phyloP scores from a whole-genome alignment of 1,140 invertebrate species.

The Pogonus chalceus region DNA sequence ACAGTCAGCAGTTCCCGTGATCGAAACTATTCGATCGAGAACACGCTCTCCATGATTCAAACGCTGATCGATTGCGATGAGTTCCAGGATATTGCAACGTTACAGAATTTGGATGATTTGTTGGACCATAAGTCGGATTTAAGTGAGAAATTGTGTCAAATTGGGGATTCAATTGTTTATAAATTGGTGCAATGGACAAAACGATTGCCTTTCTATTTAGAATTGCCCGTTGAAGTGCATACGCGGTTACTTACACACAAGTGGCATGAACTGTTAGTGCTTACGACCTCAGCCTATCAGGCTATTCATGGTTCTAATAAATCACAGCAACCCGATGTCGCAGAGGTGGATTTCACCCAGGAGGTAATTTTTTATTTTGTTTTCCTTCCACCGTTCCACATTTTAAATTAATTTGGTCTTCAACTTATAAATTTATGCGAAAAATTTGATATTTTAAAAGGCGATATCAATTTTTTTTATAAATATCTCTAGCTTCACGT shows the following conservation, averaged over 20 bases:
- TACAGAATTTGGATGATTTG: constrained; percentile 80
- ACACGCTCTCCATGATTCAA: constrained; percentile 75
- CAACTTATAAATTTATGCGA: too few relatives aligned
- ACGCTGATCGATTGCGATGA: constrained; percentile 89
- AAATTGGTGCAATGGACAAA: constrained; percentile 98
- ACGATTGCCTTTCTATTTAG: constrained; percentile 89
- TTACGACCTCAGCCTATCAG: constrained; percentile 88
- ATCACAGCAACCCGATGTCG: constrained; percentile 31
- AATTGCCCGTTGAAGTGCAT: constrained; percentile 88
- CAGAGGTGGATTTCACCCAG: constrained; percentile 62
- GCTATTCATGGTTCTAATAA: constrained; percentile 68
- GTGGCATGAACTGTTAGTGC: constrained; percentile 92
- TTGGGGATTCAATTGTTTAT: constrained; percentile 91
- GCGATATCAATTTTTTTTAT: too few relatives aligned
- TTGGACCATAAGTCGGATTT: constrained; percentile 84
- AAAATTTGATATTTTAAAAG: too few relatives aligned
- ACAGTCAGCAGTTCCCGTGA: constrained; percentile 77
- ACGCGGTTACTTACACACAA: constrained; percentile 92
- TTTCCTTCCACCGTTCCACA: neutral
- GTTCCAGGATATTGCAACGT: constrained; percentile 88
- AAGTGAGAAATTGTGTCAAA: constrained; percentile 85
- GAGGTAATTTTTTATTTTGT: constrained; percentile 45
- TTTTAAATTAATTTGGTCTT: too few relatives aligned
- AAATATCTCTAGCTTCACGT: too few relatives aligned
- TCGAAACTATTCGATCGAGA: constrained; percentile 68